Base-by-base conservation (phyloP, 2,113 vertebrate species). In the Rhynchomys soricoides region DNA sequence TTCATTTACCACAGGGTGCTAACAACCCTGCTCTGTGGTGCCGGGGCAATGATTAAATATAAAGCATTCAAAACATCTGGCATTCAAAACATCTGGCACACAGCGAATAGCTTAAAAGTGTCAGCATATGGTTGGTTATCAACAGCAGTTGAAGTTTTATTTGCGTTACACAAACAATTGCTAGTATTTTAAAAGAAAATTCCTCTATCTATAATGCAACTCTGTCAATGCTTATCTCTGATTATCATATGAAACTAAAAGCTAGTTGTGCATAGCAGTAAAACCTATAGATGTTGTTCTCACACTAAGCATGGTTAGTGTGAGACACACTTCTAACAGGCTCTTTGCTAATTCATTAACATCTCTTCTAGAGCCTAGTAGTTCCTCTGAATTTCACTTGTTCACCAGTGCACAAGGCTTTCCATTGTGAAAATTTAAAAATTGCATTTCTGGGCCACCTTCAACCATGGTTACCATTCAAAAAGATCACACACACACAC, bases 311-410 rank as follows among this genome's bases (percentile, higher is more conserved):
- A 92, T 82, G 70, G 59, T 90, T 68, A 81, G 24, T 89, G 45
- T 90, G 96, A 96, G 81, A 90, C 45, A 92, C 85, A 57, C 55
- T 88, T 91, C 57, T 83, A 90, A 83, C 11, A 64, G 59, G 59
- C 37, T 88, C 85, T 82, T 90, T 70, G 57, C 13, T 81, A 43
- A 95, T 66, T 34, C 52, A 73, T 78, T 81, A 62, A 88, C n/a
- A 10, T 89, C 59, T 93, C 70, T 92, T 91, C n/a, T 45, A 90
- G 45, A 91, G 83, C 19, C 71, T 70, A 86, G 89, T 43, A 93
- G 52, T 77, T 96, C 2, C 31, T 90, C 62, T 95, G 43, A 94
- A 82, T 78, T 94, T 96, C 24, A 94, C 74, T 90, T 96, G 87
- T 73, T 94, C 45, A 90, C 37, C 70, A 96, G 43, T 34, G 45